Conservation (phyloP, 2,888 invertebrate genomes). For the Leucophenga montana region DNA sequence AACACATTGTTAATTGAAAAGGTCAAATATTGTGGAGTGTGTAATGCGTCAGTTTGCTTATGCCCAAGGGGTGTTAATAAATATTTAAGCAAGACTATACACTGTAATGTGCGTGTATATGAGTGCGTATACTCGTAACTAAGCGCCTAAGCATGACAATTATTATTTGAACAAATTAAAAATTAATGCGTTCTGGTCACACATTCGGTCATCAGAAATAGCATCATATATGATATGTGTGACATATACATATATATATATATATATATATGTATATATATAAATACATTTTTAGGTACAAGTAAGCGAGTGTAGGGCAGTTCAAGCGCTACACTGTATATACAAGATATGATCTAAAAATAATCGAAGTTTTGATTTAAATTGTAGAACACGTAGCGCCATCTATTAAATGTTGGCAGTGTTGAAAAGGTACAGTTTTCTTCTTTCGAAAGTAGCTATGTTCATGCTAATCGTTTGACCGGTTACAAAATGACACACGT, state of each 20-base stretch:
- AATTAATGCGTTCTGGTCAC: slow-evolving; percentile 61
- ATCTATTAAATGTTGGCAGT: too few relatives aligned
- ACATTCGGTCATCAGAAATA: slow-evolving; percentile 48
- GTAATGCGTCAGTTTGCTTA: slow-evolving; percentile 53
- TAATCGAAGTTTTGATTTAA: too few relatives aligned
- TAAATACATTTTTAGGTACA: background rate
- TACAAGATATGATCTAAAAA: too few relatives aligned
- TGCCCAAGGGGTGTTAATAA: slow-evolving; percentile 52
- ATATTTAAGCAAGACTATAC: background rate
- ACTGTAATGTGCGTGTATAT: slow-evolving; percentile 19
- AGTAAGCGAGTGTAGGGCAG: too few relatives aligned
- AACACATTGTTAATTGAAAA: slow-evolving; percentile 56
- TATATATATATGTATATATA: background rate
- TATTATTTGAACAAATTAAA: slow-evolving; percentile 62
- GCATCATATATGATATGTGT: slow-evolving; percentile 43
- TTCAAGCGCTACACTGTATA: too few relatives aligned
- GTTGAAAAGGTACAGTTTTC: too few relatives aligned
- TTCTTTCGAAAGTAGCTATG: too few relatives aligned
- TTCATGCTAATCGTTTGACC: too few relatives aligned
- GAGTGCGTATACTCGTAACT: slow-evolving; percentile 19
- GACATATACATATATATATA: background rate
- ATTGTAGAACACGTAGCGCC: too few relatives aligned
- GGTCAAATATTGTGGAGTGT: slow-evolving; percentile 50
- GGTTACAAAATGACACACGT: too few relatives aligned
- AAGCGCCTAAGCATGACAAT: slow-evolving; percentile 43